phyloP scores from a whole-genome alignment of 2,113 vertebrate genomes.

The Corapipo altera region DNA sequence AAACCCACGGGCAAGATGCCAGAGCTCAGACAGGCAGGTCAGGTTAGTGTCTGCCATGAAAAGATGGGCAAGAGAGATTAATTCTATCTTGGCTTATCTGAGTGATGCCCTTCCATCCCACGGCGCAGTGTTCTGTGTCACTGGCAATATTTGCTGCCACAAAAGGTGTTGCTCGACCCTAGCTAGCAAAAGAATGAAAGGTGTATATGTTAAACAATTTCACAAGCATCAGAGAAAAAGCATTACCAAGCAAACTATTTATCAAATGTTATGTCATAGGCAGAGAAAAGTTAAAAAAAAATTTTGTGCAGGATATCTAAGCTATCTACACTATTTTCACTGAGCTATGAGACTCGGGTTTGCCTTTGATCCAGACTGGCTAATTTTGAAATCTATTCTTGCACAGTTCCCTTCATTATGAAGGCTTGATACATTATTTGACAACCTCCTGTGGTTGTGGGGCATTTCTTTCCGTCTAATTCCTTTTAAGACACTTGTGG shows the following conservation, averaged over 20 bases:
- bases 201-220: background rate
- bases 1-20: background rate
- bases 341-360: background rate
- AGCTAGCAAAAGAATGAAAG: background rate
- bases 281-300: background rate
- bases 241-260: background rate
- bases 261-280: background rate
- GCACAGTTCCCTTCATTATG: background rate
- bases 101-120: background rate
- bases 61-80: background rate
- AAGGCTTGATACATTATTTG: background rate
- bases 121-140: background rate
- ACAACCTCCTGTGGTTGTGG: background rate
- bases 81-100: background rate
- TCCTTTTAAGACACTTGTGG: background rate
- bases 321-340: background rate
- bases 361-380: background rate
- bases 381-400: background rate
- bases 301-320: background rate
- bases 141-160: background rate
- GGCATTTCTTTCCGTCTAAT: background rate
- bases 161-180: background rate
- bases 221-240: background rate
- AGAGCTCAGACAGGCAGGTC: background rate
- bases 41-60: background rate